phyloP scores from a whole-genome alignment of 2,888 invertebrate species.

The Fragum fragum region DNA sequence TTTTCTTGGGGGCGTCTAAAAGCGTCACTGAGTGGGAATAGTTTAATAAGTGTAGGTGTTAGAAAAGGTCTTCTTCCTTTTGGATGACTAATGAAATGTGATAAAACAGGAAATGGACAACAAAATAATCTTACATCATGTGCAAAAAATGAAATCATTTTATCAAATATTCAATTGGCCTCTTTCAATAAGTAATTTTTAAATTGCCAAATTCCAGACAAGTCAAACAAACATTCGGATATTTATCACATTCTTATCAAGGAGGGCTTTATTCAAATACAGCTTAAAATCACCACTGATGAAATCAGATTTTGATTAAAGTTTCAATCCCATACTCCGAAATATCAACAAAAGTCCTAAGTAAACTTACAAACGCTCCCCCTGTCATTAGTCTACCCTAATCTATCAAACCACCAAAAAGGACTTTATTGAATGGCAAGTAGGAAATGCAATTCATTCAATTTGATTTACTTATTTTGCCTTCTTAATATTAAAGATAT shows the following conservation, averaged over 20 bases:
- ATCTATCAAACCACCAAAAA: constrained; percentile 19
- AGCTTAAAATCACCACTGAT: constrained; percentile 18
- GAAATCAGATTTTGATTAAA: constrained; percentile 16
- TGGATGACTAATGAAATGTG: too few relatives aligned
- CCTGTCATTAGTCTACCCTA: constrained; percentile 12
- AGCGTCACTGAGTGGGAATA: too few relatives aligned
- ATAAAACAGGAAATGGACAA: background rate
- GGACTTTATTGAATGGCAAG: constrained; percentile 6
- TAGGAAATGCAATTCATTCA: background rate
- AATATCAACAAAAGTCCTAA: constrained; percentile 1
- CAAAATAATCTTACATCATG: constrained; percentile 24
- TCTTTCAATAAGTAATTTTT: constrained; percentile 31
- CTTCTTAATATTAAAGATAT: background rate
- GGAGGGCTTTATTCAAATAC: constrained; percentile 18
- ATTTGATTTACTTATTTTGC: background rate
- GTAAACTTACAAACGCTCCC: constrained; percentile 13
- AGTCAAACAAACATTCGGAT: constrained; percentile 48
- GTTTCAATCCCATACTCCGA: background rate
- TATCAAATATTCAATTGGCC: constrained; percentile 14
- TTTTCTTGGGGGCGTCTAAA: too few relatives aligned
- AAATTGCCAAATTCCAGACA: constrained; percentile 39
- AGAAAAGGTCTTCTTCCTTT: too few relatives aligned
- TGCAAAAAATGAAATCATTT: constrained; percentile 8
- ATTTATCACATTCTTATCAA: constrained; percentile 56
- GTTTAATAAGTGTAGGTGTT: too few relatives aligned